Percentiles rank a stretch among this genome's conserved stretches.
Evolutionary conservation across 1,140 invertebrate species (phyloP).

Genomic region (Semibalanus balanoides): DNA sequence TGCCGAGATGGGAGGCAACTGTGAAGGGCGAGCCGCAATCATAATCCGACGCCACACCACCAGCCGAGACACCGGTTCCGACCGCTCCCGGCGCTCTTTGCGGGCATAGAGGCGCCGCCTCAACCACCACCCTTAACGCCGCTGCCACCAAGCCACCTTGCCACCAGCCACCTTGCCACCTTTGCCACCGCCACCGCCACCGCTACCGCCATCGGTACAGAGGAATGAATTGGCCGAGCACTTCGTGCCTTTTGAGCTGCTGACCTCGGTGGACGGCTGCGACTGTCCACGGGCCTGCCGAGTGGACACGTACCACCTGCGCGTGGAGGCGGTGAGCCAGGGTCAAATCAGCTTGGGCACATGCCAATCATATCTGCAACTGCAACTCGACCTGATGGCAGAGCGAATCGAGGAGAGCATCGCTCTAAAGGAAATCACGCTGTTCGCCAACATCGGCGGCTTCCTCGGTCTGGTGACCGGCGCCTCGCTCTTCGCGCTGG

Average conservation of each 20-base stretch:
- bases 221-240: not conserved
- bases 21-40: too few relatives aligned
- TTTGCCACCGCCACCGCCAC: too few relatives aligned
- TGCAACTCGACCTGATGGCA: not conserved
- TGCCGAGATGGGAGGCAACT: too few relatives aligned
- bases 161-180: too few relatives aligned
- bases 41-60: too few relatives aligned
- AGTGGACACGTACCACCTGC: not conserved
- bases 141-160: not conserved
- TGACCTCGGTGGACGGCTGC: not conserved
- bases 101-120: too few relatives aligned
- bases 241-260: not conserved
- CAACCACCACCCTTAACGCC: too few relatives aligned
- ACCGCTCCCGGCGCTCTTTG: too few relatives aligned
- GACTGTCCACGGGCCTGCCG: not conserved
- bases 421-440: not conserved
- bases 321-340: not conserved
- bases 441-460: not conserved
- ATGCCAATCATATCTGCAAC: not conserved
- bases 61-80: too few relatives aligned
- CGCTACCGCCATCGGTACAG: not conserved
- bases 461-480: not conserved
- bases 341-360: not conserved
- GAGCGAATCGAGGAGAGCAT: not conserved
- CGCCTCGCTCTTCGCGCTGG: not conserved